phyloP scores from a whole-genome alignment of 2,888 invertebrate genomes.

The Allolobophora icterica region DNA sequence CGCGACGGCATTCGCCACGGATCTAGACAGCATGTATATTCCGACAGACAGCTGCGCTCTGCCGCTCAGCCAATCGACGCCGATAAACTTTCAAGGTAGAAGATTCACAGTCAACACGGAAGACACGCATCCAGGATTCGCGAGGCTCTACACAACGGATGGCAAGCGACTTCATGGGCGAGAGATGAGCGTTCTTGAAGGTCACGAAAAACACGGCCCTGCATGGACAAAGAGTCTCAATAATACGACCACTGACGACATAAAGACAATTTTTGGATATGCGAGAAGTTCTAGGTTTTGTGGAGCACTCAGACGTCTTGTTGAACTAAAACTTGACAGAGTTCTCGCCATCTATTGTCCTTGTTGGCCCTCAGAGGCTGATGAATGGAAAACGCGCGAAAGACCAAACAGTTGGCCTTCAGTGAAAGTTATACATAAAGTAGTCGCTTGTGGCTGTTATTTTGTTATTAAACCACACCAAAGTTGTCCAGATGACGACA shows the following conservation, averaged over 20 bases:
- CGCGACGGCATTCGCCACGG: neutral
- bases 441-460: neutral
- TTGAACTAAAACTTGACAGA: neutral
- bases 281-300: neutral
- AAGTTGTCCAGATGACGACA: neutral
- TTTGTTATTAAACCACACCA: slow-evolving; percentile 24
- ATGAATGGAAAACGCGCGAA: slow-evolving; percentile 21
- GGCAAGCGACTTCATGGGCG: neutral
- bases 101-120: neutral
- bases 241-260: neutral
- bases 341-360: slow-evolving; percentile 33
- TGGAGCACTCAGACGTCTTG: neutral
- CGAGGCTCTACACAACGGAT: neutral
- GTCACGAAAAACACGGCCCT: neutral
- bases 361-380: slow-evolving; percentile 18
- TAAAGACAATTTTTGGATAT: neutral
- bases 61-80: neutral
- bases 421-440: neutral
- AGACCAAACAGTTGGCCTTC: neutral
- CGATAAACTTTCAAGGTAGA: neutral
- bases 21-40: neutral
- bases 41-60: neutral
- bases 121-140: neutral
- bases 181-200: neutral
- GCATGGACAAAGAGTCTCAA: neutral